Evolutionary conservation across 2,888 invertebrate species (phyloP), one percentile per base, ranked within the genome.

Genomic region (Napeogenes inachia): DNA sequence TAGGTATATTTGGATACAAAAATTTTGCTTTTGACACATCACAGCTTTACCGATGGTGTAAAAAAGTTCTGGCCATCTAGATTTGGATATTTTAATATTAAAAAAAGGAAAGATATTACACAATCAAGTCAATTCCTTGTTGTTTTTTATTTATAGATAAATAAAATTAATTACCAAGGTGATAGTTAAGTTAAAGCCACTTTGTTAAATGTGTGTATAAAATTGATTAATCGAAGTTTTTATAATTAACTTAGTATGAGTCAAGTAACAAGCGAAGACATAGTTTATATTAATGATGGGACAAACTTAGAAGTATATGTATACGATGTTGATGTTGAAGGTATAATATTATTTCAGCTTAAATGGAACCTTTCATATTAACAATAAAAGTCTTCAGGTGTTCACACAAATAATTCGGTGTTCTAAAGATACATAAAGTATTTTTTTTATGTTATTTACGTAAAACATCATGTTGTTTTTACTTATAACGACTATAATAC

Each of bases 131-230:
- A 42, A 42, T 45, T 59, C 54, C 13, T 54, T 50, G 47, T 50
- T 54, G 57, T 46, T 56, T 56, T 61, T 58, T 58, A 63, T 62
- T 59, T 61, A 64, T 63, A 58, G 62, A 72, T 75, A 74, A 78
- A 76, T 75, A 75, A 73, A 74, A 72, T 75, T 75, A 73, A 78
- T 78, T 78, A 75, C 79, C 79, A 70, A 74, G 79, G 78, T 71
- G 78, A 78, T 75, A 67, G 53, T 62, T 68, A 70, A 65, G 59
- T 57, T 66, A 35, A 46, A 66, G 45, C 45, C 47, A 35, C 35
- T 53, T 54, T 13, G 12, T 42, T 42, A 42, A 42, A 42, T 42
- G 42, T 42, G 42, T 42, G 10, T 42, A 50, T 50, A 30, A 50
- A 30, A 50, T 50, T 50, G 12, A 50, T 50, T 8, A 12, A 50